phyloP scores from a whole-genome alignment of 2,888 invertebrate genomes.

The Polia nebulosa region DNA sequence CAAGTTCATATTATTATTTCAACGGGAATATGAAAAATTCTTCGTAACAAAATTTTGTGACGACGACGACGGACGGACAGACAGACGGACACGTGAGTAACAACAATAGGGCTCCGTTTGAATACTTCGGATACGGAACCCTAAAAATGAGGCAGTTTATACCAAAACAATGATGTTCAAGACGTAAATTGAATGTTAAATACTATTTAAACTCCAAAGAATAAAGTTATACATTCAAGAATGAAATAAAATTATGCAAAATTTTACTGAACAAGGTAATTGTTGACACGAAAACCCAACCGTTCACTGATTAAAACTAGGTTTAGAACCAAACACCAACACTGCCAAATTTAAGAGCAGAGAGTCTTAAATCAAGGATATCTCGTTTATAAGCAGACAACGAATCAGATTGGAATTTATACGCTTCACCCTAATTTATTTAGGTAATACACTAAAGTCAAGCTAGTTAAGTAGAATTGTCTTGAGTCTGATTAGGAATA shows the following conservation, averaged over 20 bases:
- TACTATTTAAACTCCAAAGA: too few species aligned
- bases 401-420: conserved; percentile 30
- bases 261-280: neutral
- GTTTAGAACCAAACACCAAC: neutral
- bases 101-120: too few species aligned
- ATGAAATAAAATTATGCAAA: neutral
- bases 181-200: too few species aligned
- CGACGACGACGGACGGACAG: too few species aligned
- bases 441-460: conserved; percentile 15
- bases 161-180: too few species aligned
- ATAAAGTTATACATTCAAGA: too few species aligned
- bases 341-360: neutral
- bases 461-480: conserved; percentile 2
- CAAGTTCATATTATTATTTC: too few species aligned
- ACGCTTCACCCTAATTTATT: conserved; percentile 18
- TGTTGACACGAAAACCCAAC: neutral
- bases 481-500: neutral
- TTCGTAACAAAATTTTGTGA: too few species aligned
- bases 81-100: too few species aligned
- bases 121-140: too few species aligned
- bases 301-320: neutral
- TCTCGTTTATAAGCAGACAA: conserved; percentile 9
- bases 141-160: too few species aligned
- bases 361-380: neutral
- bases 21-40: too few species aligned